A percentile compares a stretch with the other conserved stretches of the same genome.
These are phyloP conservation scores for Bucco capensis DNA, from an alignment of 2,113 vertebrate species.

Conservation along the genomic window DNA sequence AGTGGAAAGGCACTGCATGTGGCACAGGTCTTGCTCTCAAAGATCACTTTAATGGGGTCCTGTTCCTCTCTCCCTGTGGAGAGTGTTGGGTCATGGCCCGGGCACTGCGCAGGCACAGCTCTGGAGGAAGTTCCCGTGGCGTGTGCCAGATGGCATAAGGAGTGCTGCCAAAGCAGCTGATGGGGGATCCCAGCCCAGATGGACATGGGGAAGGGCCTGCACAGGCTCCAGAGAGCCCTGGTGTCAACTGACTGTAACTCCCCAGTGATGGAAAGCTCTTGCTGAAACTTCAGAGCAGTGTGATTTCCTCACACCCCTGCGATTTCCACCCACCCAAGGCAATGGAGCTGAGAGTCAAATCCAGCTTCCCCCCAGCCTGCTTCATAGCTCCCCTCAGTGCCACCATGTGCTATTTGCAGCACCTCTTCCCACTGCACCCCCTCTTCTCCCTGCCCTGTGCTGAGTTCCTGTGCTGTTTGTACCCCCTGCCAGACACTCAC, in stretches of 20 bases:
- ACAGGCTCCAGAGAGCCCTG: not conserved
- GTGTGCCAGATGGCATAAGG: slow-evolving; percentile 24
- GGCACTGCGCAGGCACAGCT: not conserved
- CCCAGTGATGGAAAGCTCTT: not conserved
- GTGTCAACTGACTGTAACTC: not conserved
- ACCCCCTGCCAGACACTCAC: not conserved
- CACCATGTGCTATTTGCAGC: not conserved
- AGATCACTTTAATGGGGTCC: not conserved
- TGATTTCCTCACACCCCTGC: fast-evolving
- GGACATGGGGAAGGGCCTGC: not conserved
- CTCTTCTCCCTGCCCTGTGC: fast-evolving
- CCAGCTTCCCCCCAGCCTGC: fast-evolving
- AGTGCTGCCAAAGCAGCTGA: slow-evolving; percentile 22
- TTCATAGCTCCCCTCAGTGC: not conserved
- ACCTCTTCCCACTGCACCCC: too few relatives aligned
- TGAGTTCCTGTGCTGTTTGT: not conserved
- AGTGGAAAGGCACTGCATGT: not conserved
- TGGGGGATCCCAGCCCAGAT: slow-evolving; percentile 51
- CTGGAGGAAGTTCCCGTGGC: not conserved
- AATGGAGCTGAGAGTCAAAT: fast-evolving
- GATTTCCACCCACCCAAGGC: not conserved
- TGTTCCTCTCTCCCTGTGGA: not conserved
- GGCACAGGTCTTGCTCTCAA: not conserved
- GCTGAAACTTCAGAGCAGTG: not conserved
- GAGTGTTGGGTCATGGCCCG: not conserved